Evolutionary conservation across 2,888 invertebrate species (phyloP), one percentile per base, ranked within the genome.

Genomic region (Philonicus albiceps): DNA sequence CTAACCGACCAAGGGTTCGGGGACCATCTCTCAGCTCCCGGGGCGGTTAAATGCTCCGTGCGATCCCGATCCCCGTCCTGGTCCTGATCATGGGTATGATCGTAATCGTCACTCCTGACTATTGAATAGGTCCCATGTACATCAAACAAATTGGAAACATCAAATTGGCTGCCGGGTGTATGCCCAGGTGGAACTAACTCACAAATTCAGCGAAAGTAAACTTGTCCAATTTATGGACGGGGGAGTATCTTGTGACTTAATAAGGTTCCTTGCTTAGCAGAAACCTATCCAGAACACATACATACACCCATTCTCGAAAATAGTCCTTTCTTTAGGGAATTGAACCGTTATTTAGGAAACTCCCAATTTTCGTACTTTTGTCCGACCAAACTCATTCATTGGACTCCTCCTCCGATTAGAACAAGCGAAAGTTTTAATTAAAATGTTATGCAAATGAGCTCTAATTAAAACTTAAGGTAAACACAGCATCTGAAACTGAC

Each of bases 61-160:
- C 30, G 49, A n/a, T 53, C 53, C 30, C 30, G 7, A 27, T 22
- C 2, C 53, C 30, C 30, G 7, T 22, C 13, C 2, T 34, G 4
- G 5, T 34, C 7, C 27, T 53, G 30, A 27, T 43, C 37, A 43
- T 80, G 49, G 53, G 43, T 19, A 53, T 80, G 53, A 80, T 80
- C 55, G 53, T 80, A 80, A 80, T 80, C 53, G 53, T 53, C 80
- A 49, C 53, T 55, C n/a, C 53, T 49, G 80, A 31, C 80, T 80
- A 30, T 31, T 80, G 30, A 80, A 80, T 55, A 53, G 40, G 40
- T 30, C 49, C 13, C 31, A 55, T 53, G 53, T 53, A 31, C 31
- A 53, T 80, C 53, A 80, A 49, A 53, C 53, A 53, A 80, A 53
- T 43, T n/a, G 22, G 31, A 80, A 19, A 55, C 37, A 76, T 34